Evolutionary conservation across 2,113 vertebrate species (phyloP), one percentile per base, ranked within the genome.

Genomic region (Lethenteron reissneri): DNA sequence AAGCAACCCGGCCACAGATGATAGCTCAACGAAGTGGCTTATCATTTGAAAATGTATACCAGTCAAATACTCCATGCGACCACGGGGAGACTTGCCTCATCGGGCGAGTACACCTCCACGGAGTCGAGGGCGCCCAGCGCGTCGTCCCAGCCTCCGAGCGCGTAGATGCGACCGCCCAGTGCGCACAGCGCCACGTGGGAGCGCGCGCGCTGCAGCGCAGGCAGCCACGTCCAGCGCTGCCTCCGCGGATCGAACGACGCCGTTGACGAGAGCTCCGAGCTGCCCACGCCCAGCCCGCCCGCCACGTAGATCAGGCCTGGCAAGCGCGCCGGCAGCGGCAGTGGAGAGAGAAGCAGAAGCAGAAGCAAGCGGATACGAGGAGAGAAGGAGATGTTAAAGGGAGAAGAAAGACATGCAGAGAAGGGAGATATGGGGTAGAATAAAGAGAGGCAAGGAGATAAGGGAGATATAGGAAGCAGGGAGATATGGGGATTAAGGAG

Each of bases 81-180:
- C 41, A 41, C 5, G 41, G 41, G 41, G 41, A 69, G 5, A 73
- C 58, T 7, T 78, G 97, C 94, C 88, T 96, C 89, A 76, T 97
- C 90, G 9, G 92, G 90, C 72, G 87, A 95, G 74, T 89, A 99
- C 76, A 87, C 91, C 78, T 99, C 94, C 73, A 92, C 90, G 2
- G 86, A 88, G 75, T 86, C 83, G 77, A 99, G 82, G 1, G 88
- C 86, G 41, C 89, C 92, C 75, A 92, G 82, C 2, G 84, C 82
- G 76, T 96, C 90, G 25, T 95, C 95, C 86, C 89, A 95, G 69
- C 94, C 92, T 58, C 94, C 94, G 71, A 99, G 80, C 9, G 88
- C 88, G 25, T 94, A 99, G 74, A 99, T 86, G 70, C 84, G 90
- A 76, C 94, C 89, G 10, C 89, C 90, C 75, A 97, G 84, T 73